Conservation (phyloP, 2,888 invertebrate species). For the Chromoteleia sp. region DNA sequence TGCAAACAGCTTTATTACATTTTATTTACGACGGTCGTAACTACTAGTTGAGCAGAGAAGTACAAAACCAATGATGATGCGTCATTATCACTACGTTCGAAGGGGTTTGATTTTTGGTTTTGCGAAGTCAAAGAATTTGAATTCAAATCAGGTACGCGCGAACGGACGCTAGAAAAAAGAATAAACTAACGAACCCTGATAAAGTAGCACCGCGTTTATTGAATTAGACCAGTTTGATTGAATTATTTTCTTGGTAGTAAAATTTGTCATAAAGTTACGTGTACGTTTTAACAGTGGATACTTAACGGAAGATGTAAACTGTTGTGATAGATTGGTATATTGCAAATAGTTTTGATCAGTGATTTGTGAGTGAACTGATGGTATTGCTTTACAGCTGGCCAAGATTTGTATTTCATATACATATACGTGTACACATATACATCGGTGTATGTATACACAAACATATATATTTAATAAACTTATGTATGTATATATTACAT, state of each 20-base stretch:
- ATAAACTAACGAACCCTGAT: conserved; percentile 39
- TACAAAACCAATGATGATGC: conserved; percentile 63
- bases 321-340: conserved; percentile 14
- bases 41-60: conserved; percentile 70
- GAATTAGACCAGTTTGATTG: conserved; percentile 35
- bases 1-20: conserved; percentile 53
- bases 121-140: conserved; percentile 21
- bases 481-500: conserved; percentile 61
- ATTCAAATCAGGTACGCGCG: conserved; percentile 54
- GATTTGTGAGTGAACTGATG: conserved; percentile 31
- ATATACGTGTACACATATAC: conserved; percentile 58
- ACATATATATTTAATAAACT: conserved; percentile 54
- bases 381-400: conserved; percentile 70
- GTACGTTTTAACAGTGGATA: conserved; percentile 31
- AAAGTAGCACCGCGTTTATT: conserved; percentile 49
- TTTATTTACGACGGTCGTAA: conserved; percentile 58
- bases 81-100: conserved; percentile 53
- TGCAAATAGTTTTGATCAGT: conserved; percentile 45
- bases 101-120: conserved; percentile 40
- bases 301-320: conserved; percentile 41
- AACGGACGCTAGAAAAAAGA: conserved; percentile 31
- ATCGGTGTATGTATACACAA: conserved; percentile 41
- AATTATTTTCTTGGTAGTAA: conserved; percentile 14
- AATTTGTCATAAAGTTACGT: conserved; percentile 20
- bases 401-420: conserved; percentile 63